phyloP scores from a whole-genome alignment of 2,797 vertebrate species.

The Emys orbicularis region DNA sequence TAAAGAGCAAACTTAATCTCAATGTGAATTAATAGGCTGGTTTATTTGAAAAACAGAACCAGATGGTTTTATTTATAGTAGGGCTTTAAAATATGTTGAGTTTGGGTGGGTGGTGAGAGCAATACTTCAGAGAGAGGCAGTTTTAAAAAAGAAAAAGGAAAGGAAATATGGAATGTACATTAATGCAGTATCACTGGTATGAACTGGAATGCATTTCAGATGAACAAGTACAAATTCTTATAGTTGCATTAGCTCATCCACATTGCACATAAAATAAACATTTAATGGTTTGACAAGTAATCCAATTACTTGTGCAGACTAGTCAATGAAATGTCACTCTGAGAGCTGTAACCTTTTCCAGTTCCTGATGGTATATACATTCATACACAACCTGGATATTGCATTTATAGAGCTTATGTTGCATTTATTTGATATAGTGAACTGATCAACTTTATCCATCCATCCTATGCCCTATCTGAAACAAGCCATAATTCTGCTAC shows the following conservation, averaged over 20 bases:
- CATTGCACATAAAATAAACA: background rate
- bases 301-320: background rate
- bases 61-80: background rate
- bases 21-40: background rate
- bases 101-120: background rate
- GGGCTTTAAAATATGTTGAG: constrained; percentile 19
- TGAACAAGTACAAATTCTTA: constrained; percentile 28
- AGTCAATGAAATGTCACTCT: background rate
- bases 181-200: constrained; percentile 1
- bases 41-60: background rate
- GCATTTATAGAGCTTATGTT: background rate
- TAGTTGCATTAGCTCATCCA: constrained; percentile 9
- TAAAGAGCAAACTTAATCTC: background rate
- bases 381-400: background rate
- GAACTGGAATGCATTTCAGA: constrained; percentile 3
- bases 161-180: constrained; percentile 38
- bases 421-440: background rate
- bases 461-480: background rate
- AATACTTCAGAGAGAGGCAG: background rate
- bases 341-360: background rate
- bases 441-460: background rate
- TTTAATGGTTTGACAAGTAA: background rate
- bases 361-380: constrained; percentile 27
- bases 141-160: background rate
- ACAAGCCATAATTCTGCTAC: background rate